Conservation (phyloP, 2,797 vertebrate species). For the Liasis olivaceus region DNA sequence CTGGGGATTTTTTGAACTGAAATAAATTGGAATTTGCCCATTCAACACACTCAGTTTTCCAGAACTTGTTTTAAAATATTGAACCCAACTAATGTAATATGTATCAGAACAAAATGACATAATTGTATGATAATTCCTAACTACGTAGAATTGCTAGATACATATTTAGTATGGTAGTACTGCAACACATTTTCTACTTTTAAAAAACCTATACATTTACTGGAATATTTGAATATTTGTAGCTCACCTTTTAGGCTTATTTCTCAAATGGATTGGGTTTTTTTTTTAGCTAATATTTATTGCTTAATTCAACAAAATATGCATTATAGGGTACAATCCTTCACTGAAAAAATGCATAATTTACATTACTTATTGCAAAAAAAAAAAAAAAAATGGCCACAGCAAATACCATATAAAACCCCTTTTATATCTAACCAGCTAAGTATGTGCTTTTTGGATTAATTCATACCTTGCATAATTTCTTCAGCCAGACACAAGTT, state of each 20-base stretch:
- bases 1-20: rapidly evolving
- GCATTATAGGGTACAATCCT: neutral
- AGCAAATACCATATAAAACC: neutral
- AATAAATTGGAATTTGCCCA: neutral
- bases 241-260: neutral
- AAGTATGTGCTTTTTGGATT: neutral
- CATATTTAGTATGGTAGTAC: neutral
- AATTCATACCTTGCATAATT: neutral
- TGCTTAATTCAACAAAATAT: neutral
- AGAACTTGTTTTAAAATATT: neutral
- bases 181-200: neutral
- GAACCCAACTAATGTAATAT: neutral
- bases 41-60: neutral
- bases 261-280: neutral
- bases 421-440: neutral
- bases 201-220: neutral
- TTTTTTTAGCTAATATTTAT: neutral
- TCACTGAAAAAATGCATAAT: neutral
- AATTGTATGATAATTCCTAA: neutral
- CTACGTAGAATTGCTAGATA: neutral
- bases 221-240: neutral
- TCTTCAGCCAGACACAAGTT: neutral
- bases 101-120: neutral
- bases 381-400: neutral
- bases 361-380: neutral